Conservation (phyloP, 2,888 invertebrate genomes). For the Leucophenga montana region DNA sequence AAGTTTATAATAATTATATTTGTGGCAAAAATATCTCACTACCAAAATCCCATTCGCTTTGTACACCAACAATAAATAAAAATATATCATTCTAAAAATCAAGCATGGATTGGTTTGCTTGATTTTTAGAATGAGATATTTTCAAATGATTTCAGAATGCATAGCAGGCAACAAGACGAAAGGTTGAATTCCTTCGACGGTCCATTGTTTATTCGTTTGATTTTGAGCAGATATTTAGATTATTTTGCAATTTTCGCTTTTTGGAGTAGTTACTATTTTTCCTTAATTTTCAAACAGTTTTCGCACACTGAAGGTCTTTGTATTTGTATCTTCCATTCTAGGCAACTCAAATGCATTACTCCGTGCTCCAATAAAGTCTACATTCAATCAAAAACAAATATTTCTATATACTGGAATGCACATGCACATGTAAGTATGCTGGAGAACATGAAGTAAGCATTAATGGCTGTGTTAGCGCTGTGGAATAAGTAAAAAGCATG, state of each 20-base stretch:
- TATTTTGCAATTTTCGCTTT: neutral
- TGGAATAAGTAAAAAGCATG: constrained; percentile 3
- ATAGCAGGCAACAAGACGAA: no score
- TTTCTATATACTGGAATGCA: neutral
- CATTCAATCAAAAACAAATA: neutral
- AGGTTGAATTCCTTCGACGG: neutral
- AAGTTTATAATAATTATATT: no score
- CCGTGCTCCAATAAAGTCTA: neutral
- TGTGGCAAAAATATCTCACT: no score
- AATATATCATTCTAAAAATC: no score
- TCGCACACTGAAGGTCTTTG: neutral
- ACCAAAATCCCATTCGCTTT: no score
- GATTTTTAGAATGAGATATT: no score
- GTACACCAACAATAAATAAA: no score
- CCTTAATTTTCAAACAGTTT: neutral
- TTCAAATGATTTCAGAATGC: neutral
- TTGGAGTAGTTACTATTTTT: neutral
- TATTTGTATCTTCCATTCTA: neutral
- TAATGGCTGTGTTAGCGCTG: no score
- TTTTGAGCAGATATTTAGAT: neutral
- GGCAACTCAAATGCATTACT: neutral
- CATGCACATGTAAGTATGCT: neutral
- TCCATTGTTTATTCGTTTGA: neutral
- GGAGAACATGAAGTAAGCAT: no score
- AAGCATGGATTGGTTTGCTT: no score